Conservation (phyloP, 2,797 vertebrate genomes). For the Pangasius krempfi region DNA sequence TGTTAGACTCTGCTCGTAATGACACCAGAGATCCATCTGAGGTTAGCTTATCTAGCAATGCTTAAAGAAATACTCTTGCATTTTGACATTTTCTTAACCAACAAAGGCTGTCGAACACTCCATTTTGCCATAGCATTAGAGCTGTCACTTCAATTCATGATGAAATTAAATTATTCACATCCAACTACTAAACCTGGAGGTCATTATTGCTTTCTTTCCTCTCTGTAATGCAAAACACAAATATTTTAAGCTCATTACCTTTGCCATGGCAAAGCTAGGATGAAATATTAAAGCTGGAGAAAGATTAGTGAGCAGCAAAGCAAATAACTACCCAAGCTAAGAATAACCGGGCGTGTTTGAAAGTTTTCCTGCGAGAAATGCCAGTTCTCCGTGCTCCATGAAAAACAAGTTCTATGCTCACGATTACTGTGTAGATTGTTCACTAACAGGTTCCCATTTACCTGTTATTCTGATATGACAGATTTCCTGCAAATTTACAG, state of each 20-base stretch:
- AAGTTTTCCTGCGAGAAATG: not conserved
- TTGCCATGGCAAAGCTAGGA: slow-evolving; percentile 35
- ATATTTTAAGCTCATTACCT: slow-evolving; percentile 53
- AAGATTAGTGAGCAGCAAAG: slow-evolving; percentile 64
- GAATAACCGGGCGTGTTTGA: slow-evolving; percentile 59
- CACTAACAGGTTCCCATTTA: not conserved
- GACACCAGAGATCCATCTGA: not conserved
- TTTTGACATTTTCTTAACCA: not conserved
- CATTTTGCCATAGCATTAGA: not conserved
- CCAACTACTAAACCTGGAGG: not conserved
- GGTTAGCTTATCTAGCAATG: too few species aligned
- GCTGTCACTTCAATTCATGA: not conserved
- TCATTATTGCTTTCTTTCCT: slow-evolving; percentile 18
- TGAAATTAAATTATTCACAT: slow-evolving; percentile 10
- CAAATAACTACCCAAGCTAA: slow-evolving; percentile 59
- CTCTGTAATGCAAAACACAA: slow-evolving; percentile 23
- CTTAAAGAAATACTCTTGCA: not conserved
- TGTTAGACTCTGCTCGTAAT: not conserved
- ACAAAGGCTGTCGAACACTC: not conserved
- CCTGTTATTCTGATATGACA: not conserved
- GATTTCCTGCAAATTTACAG: too few species aligned
- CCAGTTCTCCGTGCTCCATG: not conserved
- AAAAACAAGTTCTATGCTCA: not conserved
- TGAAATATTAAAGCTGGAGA: slow-evolving; percentile 55
- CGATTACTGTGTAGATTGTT: not conserved